Conservation (phyloP, 2,888 invertebrate species). For the Pristionchus japonicus region DNA sequence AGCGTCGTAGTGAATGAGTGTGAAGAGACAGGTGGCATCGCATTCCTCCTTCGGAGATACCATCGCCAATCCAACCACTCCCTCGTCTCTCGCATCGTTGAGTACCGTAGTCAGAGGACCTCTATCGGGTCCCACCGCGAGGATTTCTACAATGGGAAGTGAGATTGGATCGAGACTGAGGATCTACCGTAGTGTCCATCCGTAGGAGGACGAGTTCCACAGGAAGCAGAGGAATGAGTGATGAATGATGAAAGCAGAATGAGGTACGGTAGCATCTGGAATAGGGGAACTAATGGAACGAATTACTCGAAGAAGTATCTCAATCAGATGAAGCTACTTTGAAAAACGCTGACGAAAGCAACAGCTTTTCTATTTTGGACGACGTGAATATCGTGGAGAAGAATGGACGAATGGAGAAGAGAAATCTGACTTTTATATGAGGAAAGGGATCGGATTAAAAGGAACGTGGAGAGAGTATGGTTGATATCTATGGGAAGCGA, state of each 20-base stretch:
- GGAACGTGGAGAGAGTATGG: background rate
- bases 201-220: background rate
- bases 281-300: background rate
- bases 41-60: background rate
- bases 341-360: background rate
- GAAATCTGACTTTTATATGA: background rate
- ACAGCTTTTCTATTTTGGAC: background rate
- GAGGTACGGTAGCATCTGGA: background rate
- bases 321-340: background rate
- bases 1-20: background rate
- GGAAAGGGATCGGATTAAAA: slow-evolving; percentile 15
- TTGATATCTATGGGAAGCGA: slow-evolving; percentile 3
- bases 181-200: background rate
- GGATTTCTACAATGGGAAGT: background rate
- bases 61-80: background rate
- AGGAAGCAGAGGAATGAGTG: background rate
- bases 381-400: background rate
- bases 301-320: background rate
- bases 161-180: background rate
- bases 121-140: background rate
- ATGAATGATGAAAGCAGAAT: background rate
- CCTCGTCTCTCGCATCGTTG: background rate
- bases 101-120: background rate
- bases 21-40: background rate
- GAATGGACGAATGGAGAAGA: background rate